These are phyloP conservation scores for Drosophila mimetica DNA, from an alignment of 2,888 invertebrate species.

Conservation along the genomic window DNA sequence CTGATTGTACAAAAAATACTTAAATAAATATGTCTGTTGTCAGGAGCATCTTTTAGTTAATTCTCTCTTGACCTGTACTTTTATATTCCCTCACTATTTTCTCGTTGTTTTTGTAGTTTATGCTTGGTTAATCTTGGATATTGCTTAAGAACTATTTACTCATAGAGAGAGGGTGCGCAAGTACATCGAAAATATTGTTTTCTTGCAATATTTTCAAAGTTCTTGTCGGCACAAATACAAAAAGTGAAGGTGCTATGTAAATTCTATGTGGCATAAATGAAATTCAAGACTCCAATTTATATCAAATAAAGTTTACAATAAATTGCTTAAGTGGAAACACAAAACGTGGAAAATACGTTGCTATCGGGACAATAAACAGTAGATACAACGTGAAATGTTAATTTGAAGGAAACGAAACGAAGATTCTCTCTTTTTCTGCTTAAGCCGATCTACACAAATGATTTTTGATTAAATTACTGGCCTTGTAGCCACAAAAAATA, in stretches of 20 bases:
- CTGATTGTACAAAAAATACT: slow-evolving; percentile 65
- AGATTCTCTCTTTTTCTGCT: slow-evolving; percentile 17
- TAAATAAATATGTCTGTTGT: slow-evolving; percentile 51
- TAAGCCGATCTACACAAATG: slow-evolving; percentile 29
- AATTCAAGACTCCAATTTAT: slow-evolving; percentile 24
- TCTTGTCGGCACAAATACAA: slow-evolving; percentile 51
- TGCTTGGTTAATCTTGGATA: slow-evolving; percentile 37
- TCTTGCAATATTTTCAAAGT: slow-evolving; percentile 62
- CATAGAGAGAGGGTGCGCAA: slow-evolving; percentile 40
- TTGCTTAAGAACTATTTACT: slow-evolving; percentile 57
- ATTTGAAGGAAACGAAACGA: slow-evolving; percentile 16
- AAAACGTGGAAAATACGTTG: slow-evolving; percentile 21
- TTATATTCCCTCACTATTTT: slow-evolving; percentile 40
- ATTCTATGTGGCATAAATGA: slow-evolving; percentile 60
- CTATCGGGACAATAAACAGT: slow-evolving; percentile 11
- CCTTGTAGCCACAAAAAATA: slow-evolving; percentile 35
- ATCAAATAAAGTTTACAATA: slow-evolving; percentile 70
- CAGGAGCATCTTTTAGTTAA: slow-evolving; percentile 26
- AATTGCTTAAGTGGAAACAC: slow-evolving; percentile 10
- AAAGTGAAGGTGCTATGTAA: slow-evolving; percentile 53
- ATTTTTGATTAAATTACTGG: slow-evolving; percentile 36
- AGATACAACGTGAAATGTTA: neutral
- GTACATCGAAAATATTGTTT: slow-evolving; percentile 61
- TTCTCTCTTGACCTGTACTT: slow-evolving; percentile 2
- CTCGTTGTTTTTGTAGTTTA: slow-evolving; percentile 34